These are phyloP conservation scores for Dinomys branickii DNA, from an alignment of 2,113 vertebrate genomes.

Conservation along the genomic window DNA sequence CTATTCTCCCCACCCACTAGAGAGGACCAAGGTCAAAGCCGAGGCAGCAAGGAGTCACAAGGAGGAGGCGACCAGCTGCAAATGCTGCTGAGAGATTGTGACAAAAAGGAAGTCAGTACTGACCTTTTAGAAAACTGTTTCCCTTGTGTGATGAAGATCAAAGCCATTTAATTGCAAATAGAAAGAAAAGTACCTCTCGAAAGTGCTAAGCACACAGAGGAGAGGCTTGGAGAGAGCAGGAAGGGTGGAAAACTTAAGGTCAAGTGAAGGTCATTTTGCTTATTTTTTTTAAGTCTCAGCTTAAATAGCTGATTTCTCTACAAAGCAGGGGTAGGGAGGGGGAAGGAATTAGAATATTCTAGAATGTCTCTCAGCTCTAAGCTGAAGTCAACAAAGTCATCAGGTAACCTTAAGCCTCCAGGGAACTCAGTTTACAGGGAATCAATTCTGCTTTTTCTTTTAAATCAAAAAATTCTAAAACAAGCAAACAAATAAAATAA, in stretches of 20 bases:
- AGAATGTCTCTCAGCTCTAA: background rate
- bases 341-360: background rate
- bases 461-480: slow-evolving; percentile 12
- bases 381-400: background rate
- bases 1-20: background rate
- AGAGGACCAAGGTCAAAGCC: background rate
- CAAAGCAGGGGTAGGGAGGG: background rate
- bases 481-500: background rate
- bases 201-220: background rate
- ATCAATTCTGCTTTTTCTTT: background rate
- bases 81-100: background rate
- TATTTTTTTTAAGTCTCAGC: slow-evolving; percentile 23
- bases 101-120: slow-evolving; percentile 34
- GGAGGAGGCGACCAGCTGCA: background rate
- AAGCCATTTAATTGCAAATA: background rate
- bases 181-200: background rate
- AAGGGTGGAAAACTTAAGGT: background rate
- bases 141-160: slow-evolving; percentile 40
- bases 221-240: background rate
- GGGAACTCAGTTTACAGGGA: background rate
- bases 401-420: background rate
- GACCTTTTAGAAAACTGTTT: slow-evolving; percentile 38
- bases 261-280: background rate
- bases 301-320: slow-evolving; percentile 6
- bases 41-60: background rate